Evolutionary conservation across 2,113 vertebrate genomes (phyloP), one percentile per base, ranked within the genome.

Genomic region (Prochilodus magdalenae): DNA sequence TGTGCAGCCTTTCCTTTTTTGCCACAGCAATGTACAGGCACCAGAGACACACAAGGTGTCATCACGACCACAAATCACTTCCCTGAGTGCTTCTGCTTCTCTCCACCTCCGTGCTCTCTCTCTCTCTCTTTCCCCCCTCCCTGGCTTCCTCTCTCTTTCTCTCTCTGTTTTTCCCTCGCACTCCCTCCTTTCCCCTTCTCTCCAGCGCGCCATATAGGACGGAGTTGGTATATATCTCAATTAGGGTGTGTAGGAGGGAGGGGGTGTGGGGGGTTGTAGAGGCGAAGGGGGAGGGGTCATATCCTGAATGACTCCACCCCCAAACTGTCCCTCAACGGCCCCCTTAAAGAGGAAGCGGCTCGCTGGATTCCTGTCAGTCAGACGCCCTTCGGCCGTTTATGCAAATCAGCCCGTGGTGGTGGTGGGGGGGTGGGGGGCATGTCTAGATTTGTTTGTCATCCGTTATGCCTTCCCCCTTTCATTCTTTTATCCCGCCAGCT

Each of bases 1-100:
- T 69, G 75, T 75, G 81, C 51, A 80, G 79, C 73, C 75, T 87
- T 85, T 75, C 72, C 78, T 66, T 79, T 75, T 62, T 75, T 62
- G 77, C 79, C 40, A 71, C 82, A 67, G 69, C 86, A 84, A 85
- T 89, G 88, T 87, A 89, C 73, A 87, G 87, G 79, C 89, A 83
- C 83, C 77, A 82, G 77, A 85, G 86, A 87, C 87, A 88, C 88
- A 84, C 87, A 88, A 89, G 87, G 88, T 89, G 89, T 90, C 89
- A 88, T 89, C 88, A 89, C 80, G 75, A 87, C 87, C 87, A 89
- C 88, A 89, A 89, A 90, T 90, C 88, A 89, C 86, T 89, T 87
- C 84, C 82, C 84, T 81, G 76, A 82, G 79, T 76, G 59, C 74
- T 80, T 70, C 74, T 76, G 59, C 74, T 80, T 70, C 74, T 78